Conservation (phyloP, 2,888 invertebrate genomes). For the Helicoverpa assulta region DNA sequence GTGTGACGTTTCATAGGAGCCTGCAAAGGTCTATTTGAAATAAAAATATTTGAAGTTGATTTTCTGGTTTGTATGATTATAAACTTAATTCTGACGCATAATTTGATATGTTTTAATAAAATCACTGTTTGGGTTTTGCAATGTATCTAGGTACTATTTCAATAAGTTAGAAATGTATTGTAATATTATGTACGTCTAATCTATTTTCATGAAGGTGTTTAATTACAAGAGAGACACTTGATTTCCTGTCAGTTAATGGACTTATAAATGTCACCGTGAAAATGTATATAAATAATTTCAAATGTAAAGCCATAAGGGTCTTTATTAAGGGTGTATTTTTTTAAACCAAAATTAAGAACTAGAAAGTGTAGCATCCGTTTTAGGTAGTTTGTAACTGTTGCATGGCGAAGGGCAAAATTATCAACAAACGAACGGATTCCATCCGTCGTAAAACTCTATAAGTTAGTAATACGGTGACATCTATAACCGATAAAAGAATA, state of each 20-base stretch:
- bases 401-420: too few relatives aligned
- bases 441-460: too few relatives aligned
- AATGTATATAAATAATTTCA: too few relatives aligned
- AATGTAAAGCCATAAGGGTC: too few relatives aligned
- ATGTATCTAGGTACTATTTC: not conserved
- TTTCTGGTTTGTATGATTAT: constrained; percentile 4
- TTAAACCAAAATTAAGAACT: not conserved
- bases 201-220: constrained; percentile 10
- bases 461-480: too few relatives aligned
- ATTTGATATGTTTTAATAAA: constrained; percentile 56
- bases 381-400: not conserved
- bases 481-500: not conserved
- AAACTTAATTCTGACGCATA: constrained; percentile 22
- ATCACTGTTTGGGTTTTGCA: constrained; percentile 40
- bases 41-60: too few relatives aligned
- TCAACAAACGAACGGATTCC: too few relatives aligned
- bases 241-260: not conserved
- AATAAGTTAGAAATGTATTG: constrained; percentile 11
- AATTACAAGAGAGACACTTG: not conserved
- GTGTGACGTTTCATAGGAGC: too few relatives aligned
- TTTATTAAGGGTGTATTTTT: too few relatives aligned
- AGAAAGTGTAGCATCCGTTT: too few relatives aligned
- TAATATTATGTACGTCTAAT: constrained; percentile 9
- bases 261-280: not conserved
- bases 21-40: too few relatives aligned